Evolutionary conservation across 2,113 vertebrate genomes (phyloP).

Genomic region (Gadus macrocephalus): DNA sequence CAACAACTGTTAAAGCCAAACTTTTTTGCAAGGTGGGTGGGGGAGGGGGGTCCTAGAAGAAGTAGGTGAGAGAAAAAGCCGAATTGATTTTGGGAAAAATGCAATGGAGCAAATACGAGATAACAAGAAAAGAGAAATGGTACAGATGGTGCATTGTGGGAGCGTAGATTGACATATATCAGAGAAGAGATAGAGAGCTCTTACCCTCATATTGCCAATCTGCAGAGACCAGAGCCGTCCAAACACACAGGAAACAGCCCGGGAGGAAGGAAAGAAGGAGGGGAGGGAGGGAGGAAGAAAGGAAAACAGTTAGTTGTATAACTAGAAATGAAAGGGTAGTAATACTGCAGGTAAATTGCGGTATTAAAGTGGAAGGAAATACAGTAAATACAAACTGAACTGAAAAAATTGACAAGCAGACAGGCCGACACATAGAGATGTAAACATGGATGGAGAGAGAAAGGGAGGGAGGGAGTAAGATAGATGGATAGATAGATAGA

Average conservation of each 20-base stretch:
- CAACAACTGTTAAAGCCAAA: too few species aligned
- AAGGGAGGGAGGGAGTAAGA: background rate
- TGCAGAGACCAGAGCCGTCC: conserved; percentile 72
- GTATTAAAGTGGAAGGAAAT: background rate
- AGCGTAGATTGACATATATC: background rate
- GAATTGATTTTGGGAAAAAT: background rate
- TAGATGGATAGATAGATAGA: background rate
- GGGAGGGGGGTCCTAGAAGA: background rate
- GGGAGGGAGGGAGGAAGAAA: conserved; percentile 19
- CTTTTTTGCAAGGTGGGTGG: background rate
- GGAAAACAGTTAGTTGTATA: conserved; percentile 6
- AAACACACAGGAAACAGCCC: conserved; percentile 62
- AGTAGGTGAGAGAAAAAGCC: background rate
- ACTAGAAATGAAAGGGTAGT: too few species aligned
- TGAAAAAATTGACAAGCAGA: too few species aligned
- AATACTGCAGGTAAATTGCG: too few species aligned
- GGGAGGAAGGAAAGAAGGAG: conserved; percentile 29
- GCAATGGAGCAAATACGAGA: background rate
- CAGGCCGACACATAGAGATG: too few species aligned
- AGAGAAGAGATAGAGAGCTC: conserved; percentile 53
- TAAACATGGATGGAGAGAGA: background rate
- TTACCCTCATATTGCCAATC: conserved; percentile 99
- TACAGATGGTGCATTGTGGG: background rate
- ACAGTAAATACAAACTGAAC: background rate
- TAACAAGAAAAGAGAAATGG: background rate